Percentiles rank a stretch among this genome's conserved stretches.
Conservation (phyloP, 2,113 vertebrate genomes). For the Atherinomorus stipes region DNA sequence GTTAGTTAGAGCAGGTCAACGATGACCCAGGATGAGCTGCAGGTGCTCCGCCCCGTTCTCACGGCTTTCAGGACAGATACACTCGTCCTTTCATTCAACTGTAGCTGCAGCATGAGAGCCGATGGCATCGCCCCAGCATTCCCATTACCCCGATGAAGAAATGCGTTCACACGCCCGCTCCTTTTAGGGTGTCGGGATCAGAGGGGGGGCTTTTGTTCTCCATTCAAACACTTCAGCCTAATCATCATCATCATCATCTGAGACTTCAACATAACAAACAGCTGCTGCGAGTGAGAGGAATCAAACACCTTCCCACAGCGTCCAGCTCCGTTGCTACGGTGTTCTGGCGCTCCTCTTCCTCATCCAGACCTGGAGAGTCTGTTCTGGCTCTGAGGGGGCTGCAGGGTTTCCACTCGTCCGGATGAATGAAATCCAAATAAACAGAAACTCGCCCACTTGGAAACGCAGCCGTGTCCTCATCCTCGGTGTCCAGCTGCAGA, state of each 20-base stretch:
- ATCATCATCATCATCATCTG: slow-evolving; percentile 43
- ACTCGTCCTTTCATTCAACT: slow-evolving; percentile 58
- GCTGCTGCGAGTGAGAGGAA: no score
- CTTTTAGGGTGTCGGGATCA: slow-evolving; percentile 34
- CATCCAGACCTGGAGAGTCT: slow-evolving; percentile 55
- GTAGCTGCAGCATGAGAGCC: slow-evolving; percentile 44
- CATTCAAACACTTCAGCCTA: slow-evolving; percentile 7
- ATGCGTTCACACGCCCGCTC: slow-evolving; percentile 46
- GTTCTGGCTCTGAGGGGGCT: slow-evolving; percentile 46
- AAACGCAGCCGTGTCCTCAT: slow-evolving; percentile 61
- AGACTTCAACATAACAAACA: slow-evolving; percentile 19
- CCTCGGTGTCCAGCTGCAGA: slow-evolving; percentile 67
- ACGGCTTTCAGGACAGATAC: slow-evolving; percentile 43
- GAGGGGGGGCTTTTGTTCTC: slow-evolving; percentile 39
- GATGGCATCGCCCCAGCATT: slow-evolving; percentile 59
- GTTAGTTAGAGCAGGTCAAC: not conserved
- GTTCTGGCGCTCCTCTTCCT: slow-evolving; percentile 23
- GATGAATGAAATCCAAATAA: slow-evolving; percentile 78
- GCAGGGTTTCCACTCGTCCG: slow-evolving; percentile 67
- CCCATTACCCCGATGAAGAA: slow-evolving; percentile 41
- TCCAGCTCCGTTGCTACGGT: slow-evolving; percentile 27
- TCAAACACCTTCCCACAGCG: not conserved
- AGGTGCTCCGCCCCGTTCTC: slow-evolving; percentile 35
- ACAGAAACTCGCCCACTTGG: slow-evolving; percentile 74
- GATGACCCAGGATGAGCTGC: not conserved